A percentile compares a stretch with the other conserved stretches of the same genome.
Evolutionary conservation across 2,113 vertebrate species (phyloP).

Genomic region (Aegotheles bennettii): DNA sequence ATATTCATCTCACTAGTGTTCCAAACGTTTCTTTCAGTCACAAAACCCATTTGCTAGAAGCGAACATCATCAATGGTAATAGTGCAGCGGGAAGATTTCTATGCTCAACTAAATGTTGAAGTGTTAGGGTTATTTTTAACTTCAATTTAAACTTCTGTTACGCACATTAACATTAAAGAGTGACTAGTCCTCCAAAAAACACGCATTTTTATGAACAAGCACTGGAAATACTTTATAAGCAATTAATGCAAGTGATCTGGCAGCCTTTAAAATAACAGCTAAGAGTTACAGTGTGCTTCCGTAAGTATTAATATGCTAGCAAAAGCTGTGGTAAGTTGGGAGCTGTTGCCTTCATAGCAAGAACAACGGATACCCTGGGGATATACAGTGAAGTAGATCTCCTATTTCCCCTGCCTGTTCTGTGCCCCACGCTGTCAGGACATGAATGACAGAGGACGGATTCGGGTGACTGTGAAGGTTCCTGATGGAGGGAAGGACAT

Average conservation of each 20-base stretch:
- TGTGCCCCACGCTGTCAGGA: background rate
- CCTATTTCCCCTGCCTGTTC: conserved; percentile 43
- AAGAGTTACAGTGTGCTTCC: background rate
- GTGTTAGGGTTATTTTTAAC: background rate
- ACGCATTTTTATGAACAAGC: background rate
- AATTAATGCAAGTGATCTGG: background rate
- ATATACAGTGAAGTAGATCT: conserved; percentile 43
- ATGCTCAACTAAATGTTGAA: background rate
- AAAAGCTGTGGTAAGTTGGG: background rate
- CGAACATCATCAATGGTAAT: background rate
- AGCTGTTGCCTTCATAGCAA: background rate
- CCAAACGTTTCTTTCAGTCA: background rate
- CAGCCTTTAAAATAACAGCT: conserved; percentile 5
- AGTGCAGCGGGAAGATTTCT: background rate
- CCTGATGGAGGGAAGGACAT: conserved; percentile 32
- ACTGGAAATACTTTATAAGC: background rate
- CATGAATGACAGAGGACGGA: conserved; percentile 17
- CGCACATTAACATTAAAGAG: background rate
- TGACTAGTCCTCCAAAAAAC: background rate
- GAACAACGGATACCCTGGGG: conserved; percentile 15
- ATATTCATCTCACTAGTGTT: background rate
- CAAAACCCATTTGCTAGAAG: background rate
- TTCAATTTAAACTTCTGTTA: background rate
- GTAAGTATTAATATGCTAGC: background rate
- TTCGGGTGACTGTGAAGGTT: conserved; percentile 15